Percentiles rank a stretch among this genome's conserved stretches.
Conservation (phyloP, 1,140 invertebrate species). For the Scaptomyza montana region DNA sequence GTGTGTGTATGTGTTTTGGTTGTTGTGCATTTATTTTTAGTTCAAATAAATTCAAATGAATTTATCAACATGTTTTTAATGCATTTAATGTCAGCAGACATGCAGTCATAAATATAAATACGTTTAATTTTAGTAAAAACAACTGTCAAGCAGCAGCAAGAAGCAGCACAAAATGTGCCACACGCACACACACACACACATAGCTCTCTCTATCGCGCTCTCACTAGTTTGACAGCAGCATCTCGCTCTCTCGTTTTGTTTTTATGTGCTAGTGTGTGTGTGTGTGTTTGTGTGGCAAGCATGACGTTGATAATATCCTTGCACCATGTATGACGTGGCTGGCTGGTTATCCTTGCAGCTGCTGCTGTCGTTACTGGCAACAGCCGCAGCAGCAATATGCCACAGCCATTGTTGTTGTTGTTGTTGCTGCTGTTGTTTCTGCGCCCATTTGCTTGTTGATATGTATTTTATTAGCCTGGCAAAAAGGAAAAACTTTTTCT, state of each 20-base stretch:
- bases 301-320: slow-evolving; percentile 83
- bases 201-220: slow-evolving; percentile 1
- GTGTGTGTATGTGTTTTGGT: no score
- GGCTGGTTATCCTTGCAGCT: slow-evolving; percentile 71
- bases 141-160: slow-evolving; percentile 42
- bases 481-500: slow-evolving; percentile 59
- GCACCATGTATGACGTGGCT: slow-evolving; percentile 79
- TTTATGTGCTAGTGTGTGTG: slow-evolving; percentile 35
- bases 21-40: slow-evolving; percentile 57
- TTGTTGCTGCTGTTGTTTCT: slow-evolving; percentile 44
- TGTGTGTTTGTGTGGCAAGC: slow-evolving; percentile 62
- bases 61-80: slow-evolving; percentile 68
- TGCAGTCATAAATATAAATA: slow-evolving; percentile 70
- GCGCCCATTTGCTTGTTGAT: slow-evolving; percentile 69
- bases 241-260: slow-evolving; percentile 14
- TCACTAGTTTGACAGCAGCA: not conserved
- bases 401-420: slow-evolving; percentile 54
- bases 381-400: slow-evolving; percentile 69
- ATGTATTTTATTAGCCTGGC: slow-evolving; percentile 73
- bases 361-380: slow-evolving; percentile 28
- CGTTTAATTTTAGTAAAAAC: slow-evolving; percentile 67
- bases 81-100: slow-evolving; percentile 56
- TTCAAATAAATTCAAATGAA: slow-evolving; percentile 71
- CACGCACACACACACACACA: slow-evolving; percentile 55
- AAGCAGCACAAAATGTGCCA: slow-evolving; percentile 55